Evolutionary conservation across 35 echinoderm and acorn worm species (phyloP).

Genomic region (Chiridota heheva): DNA sequence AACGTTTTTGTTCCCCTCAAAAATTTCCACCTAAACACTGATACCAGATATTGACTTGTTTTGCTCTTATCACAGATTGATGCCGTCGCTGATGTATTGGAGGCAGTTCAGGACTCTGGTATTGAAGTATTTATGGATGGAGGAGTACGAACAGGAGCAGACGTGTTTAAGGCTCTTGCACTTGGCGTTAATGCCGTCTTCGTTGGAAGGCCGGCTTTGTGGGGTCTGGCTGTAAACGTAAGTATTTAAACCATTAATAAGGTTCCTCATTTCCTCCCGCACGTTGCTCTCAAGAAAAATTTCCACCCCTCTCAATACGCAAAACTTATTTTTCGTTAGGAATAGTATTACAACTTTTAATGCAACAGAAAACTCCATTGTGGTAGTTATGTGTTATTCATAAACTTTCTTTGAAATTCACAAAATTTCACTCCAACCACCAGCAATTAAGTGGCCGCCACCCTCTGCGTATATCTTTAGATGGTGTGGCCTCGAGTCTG

Average conservation of each 20-base stretch:
- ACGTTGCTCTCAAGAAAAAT: not conserved
- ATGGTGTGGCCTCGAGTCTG: too few relatives aligned
- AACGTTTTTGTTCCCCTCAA: not conserved
- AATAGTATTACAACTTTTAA: not conserved
- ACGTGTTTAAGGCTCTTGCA: constrained; percentile 59
- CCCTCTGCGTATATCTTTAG: too few relatives aligned
- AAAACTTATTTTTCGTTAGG: not conserved
- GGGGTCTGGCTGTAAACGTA: constrained; percentile 52
- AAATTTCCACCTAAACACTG: not conserved
- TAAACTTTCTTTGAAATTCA: not conserved
- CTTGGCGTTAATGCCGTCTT: constrained; percentile 51
- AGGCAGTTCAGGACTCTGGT: constrained; percentile 37
- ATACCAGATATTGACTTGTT: not conserved
- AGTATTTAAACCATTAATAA: not conserved
- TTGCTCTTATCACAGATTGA: constrained; percentile 30
- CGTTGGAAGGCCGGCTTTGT: constrained; percentile 47
- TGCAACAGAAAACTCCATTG: not conserved
- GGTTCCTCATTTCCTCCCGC: not conserved
- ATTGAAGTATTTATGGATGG: constrained; percentile 58
- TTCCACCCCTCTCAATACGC: too few relatives aligned
- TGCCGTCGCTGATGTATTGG: constrained; percentile 31
- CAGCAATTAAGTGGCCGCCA: too few relatives aligned
- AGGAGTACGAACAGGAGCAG: constrained; percentile 40
- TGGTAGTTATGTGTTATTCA: not conserved
- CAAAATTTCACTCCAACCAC: not conserved